Evolutionary conservation across 1,140 invertebrate species (phyloP), one percentile per base, ranked within the genome.

Genomic region (Brevipalpus yothersi): DNA sequence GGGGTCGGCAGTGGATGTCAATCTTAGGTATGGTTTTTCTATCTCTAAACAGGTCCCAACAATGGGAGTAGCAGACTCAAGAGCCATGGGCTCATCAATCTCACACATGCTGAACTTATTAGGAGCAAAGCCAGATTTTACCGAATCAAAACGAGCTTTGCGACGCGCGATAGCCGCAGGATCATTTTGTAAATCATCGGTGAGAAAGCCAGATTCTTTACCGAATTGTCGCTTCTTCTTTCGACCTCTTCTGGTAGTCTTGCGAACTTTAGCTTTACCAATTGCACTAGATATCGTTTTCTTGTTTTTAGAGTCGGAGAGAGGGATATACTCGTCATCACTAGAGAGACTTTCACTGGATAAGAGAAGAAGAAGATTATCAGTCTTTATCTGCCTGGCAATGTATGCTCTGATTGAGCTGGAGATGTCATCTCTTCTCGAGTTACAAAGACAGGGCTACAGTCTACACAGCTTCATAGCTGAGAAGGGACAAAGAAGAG

Each of bases 21-120:
- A 77, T 66, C 93, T 77, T 53, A 97, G 77, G 71, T 94, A 97
- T 51, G 81, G 83, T 70, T 97, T 97, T 71, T 96, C 92, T 63
- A 97, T 72, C 70, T 93, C 83, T 69, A 77, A 78, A 73, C 85
- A 93, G 2, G 86, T 89, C 40, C 92, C 93, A 60, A 95, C 82
- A 69, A 96, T 86, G 72, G 90, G 84, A 69, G 85, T 79, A 69
- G 82, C 79, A 64, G 80, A 51, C 8, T 45, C 31, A 8, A 63
- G 42, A 59, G 61, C 62, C 15, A 63, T 58, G n/a, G 21, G 21
- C 5, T n/a, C 40, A 12, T 47, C 53, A 45, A 40, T 47, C 1
- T 58, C 60, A 11, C 39, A 40, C 17, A 49, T 31, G n/a, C 7
- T 13, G 19, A 13, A 56, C 47, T 19, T 41, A 56, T 40, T 62